Percentiles rank a stretch among this genome's conserved stretches.
Evolutionary conservation across 2,113 vertebrate species (phyloP).

Genomic region (Rafetus swinhoei): DNA sequence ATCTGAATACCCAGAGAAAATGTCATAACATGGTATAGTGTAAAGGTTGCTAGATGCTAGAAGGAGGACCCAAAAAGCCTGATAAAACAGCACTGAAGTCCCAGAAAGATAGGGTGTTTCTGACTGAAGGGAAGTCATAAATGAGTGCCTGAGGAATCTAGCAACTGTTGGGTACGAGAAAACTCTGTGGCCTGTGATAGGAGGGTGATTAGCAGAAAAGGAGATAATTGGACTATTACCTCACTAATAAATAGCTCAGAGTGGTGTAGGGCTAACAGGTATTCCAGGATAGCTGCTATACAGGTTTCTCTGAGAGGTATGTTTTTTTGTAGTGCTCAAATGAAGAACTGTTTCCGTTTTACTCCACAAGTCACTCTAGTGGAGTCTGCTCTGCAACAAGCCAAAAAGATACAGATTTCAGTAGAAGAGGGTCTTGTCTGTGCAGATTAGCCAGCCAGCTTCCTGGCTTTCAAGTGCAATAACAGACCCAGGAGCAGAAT

Average conservation of each 20-base stretch:
- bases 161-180: slow-evolving; percentile 14
- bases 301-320: neutral
- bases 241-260: neutral
- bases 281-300: neutral
- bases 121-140: neutral
- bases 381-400: too few species aligned
- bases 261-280: neutral
- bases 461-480: too few species aligned
- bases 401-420: too few species aligned
- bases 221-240: neutral
- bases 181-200: neutral
- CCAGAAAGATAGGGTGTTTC: slow-evolving; percentile 7
- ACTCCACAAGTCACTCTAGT: too few species aligned
- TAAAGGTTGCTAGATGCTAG: neutral
- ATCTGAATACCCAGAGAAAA: neutral
- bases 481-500: too few species aligned
- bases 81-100: slow-evolving; percentile 16
- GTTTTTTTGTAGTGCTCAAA: too few species aligned
- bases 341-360: too few species aligned
- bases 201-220: slow-evolving; percentile 12
- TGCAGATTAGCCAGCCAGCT: too few species aligned
- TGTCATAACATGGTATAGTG: neutral
- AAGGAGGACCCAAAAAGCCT: neutral
- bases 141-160: slow-evolving; percentile 26
- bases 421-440: too few species aligned